Evolutionary conservation across 30 jellyfish, hydroid and myxozoan species (phyloP), one percentile per base, ranked within the genome.

Genomic region (Hydractinia symbiolongicarpus): DNA sequence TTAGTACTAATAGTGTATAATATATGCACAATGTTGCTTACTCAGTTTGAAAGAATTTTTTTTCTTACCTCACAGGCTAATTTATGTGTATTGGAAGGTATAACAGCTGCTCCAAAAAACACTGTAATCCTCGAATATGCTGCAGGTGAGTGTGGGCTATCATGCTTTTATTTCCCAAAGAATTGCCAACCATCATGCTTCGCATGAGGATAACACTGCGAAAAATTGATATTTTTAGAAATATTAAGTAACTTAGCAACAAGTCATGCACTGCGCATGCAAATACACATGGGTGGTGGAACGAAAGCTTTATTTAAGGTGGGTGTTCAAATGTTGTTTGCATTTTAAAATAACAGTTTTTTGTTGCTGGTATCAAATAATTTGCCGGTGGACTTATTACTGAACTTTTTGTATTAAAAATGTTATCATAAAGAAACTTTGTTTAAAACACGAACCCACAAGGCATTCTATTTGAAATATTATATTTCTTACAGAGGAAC

Each of bases 241-340:
- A 19, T 71, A 53, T 15, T 71, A 15, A 19, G 80, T 15, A 71
- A 71, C 66, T 19, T 71, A 58, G 15, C 80, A 0, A 53, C 55
- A 8, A 58, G 80, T n/a, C 80, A 71, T 71, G 80, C 60, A 7
- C 8, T 53, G n/a, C 44, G 80, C 1, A 71, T 71, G 60, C 60
- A 53, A 8, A 40, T 71, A 19, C 80, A 71, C 53, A 49, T 15
- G 54, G 17, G 14, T 30, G 80, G 80, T 19, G 55, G 55, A 19
- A 71, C 80, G 8, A 58, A 71, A 50, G 60, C 61, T 53, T 50
- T 71, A 19, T 20, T 71, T 10, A 71, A 71, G n/a, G 80, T 71
- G 51, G 0, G 66, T 6, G 9, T 44, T 64, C 16, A 30, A 30
- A 30, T 30, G 1, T 30, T 30, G 44, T 30, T 30, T 30, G 44